Base-by-base conservation (phyloP, 2,113 vertebrate genomes). In the Hypomesus transpacificus region DNA sequence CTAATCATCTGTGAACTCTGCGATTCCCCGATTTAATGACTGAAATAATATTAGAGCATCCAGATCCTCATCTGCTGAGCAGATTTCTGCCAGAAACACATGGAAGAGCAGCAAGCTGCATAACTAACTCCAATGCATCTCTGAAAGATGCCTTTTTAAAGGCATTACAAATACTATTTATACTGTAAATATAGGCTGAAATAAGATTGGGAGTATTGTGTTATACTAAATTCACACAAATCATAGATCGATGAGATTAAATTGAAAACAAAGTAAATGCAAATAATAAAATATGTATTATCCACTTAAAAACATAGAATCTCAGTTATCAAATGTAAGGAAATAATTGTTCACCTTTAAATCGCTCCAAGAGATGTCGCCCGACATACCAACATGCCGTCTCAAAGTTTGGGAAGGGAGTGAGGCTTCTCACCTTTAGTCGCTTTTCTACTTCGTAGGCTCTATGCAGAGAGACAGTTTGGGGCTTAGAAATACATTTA, bases 381-480 rank as follows among this genome's bases (percentile, higher is more conserved):
- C 96, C 97, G 88, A 93, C 95, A 24, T 99, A 99, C 96, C 97
- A 99, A 87, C 97, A 99, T 0, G 96, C 95, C 0, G 96, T 98
- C 90, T 99, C 95, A 0, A 93, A 99, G 91, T 98, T 99, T 64
- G 94, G 91, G 83, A 98, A 99, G 77, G 96, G 96, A 69, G 91
- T 98, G 86, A 98, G 92, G 57, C 95, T 96, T 85, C 92, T 92
- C 22, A 97, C 94, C 85, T 98, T 98, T 85, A 98, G 85, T 75
- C 95, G 88, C 80, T 94, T 95, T 86, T 98, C 95, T 34, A 99
- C 95, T 84, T 98, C 96, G n/a, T 99, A 98, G 0, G 96, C 97
- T 91, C 97, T 99, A 91, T 74, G 88, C 89, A 31, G 87, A 84
- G 89, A 39, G 71, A 73, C 69, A 79, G 50, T 68, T 46, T 17